phyloP scores from a whole-genome alignment of 2,888 invertebrate genomes.

The Uloborus plumipes region DNA sequence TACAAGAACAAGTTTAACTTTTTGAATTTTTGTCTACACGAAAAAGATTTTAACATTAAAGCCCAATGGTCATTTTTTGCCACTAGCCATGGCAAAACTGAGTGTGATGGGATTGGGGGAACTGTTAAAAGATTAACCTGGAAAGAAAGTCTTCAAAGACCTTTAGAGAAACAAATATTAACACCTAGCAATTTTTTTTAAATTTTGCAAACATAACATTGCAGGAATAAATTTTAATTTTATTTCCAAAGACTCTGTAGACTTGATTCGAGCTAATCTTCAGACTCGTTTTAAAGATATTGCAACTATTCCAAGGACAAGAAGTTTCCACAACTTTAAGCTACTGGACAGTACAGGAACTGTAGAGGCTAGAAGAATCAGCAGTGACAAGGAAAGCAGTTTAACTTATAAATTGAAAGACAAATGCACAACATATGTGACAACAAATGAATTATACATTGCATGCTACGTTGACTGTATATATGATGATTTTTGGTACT shows the following conservation, averaged over 20 bases:
- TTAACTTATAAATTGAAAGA: no score
- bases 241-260: not conserved
- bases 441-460: no score
- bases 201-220: not conserved
- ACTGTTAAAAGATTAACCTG: slow-evolving; percentile 62
- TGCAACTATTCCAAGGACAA: no score
- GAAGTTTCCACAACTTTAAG: no score
- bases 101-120: slow-evolving; percentile 68
- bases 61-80: slow-evolving; percentile 67
- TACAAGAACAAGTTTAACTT: slow-evolving; percentile 9
- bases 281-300: no score
- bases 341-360: no score
- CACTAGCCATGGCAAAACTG: slow-evolving; percentile 16
- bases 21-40: not conserved
- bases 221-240: not conserved
- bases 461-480: no score
- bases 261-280: no score
- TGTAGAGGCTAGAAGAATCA: no score
- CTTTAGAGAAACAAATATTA: not conserved
- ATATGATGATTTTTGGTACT: not conserved
- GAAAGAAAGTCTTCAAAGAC: slow-evolving; percentile 21
- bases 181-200: not conserved
- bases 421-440: no score
- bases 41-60: slow-evolving; percentile 1
- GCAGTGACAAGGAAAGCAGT: no score